A percentile compares a stretch with the other conserved stretches of the same genome.
Evolutionary conservation across 2,113 vertebrate genomes (phyloP).

Genomic region (Microcebus tavaratra): DNA sequence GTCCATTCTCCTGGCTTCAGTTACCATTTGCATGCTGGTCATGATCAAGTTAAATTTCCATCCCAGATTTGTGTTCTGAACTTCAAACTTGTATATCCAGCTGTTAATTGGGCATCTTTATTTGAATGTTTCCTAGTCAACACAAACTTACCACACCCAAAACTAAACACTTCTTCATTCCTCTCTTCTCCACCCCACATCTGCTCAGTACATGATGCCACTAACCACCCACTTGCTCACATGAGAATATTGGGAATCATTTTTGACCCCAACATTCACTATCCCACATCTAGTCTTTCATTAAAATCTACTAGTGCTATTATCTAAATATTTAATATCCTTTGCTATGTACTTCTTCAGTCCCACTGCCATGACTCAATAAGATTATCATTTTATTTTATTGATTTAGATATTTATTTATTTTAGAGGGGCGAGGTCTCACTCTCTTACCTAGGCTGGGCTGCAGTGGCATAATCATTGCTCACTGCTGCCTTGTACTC

Average conservation of each 20-base stretch:
- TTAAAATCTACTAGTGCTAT: not conserved
- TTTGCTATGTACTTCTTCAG: not conserved
- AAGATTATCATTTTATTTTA: slow-evolving; percentile 15
- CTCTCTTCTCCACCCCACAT: not conserved
- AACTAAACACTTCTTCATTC: not conserved
- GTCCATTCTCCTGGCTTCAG: not conserved
- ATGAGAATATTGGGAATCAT: not conserved
- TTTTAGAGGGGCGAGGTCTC: no score
- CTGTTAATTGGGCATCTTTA: not conserved
- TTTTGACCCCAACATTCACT: not conserved
- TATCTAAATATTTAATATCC: not conserved
- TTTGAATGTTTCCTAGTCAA: not conserved
- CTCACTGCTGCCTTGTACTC: no score
- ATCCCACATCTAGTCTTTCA: not conserved
- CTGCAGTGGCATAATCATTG: no score
- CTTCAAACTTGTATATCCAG: not conserved
- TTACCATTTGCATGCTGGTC: not conserved
- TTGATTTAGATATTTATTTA: no score
- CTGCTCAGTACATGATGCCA: not conserved
- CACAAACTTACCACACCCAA: not conserved
- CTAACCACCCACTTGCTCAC: not conserved
- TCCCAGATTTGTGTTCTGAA: not conserved
- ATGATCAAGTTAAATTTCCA: not conserved
- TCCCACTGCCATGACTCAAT: not conserved
- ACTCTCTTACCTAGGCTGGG: no score